Percentiles rank a stretch among this genome's conserved stretches.
phyloP scores from a whole-genome alignment of 2,888 invertebrate genomes.

The Torymus texanus region DNA sequence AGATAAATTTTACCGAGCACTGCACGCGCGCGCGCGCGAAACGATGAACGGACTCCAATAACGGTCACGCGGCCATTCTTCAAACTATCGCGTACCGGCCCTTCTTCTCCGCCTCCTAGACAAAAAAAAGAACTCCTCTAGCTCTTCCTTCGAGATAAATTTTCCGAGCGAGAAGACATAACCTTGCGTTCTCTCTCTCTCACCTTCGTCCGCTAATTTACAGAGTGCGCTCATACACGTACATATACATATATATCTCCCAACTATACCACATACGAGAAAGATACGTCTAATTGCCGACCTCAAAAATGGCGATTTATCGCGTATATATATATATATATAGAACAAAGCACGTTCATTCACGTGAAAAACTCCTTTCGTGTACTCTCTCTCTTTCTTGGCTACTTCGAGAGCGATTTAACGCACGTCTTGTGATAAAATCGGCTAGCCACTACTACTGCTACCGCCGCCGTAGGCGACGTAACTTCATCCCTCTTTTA shows the following conservation, averaged over 20 bases:
- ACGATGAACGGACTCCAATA: no score
- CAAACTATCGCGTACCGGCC: no score
- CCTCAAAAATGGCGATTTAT: conserved; percentile 49
- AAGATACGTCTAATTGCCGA: conserved; percentile 40
- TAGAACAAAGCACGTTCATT: conserved; percentile 17
- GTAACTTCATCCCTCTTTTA: conserved; percentile 72
- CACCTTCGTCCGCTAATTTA: conserved; percentile 27
- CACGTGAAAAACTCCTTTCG: no score
- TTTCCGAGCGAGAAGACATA: not conserved
- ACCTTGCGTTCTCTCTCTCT: not conserved
- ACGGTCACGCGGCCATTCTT: no score
- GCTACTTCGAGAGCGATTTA: conserved; percentile 2
- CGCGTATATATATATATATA: no score
- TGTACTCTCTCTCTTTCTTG: no score
- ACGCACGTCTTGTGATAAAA: conserved; percentile 27
- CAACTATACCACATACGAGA: no score
- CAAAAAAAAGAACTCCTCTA: no score
- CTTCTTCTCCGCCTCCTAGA: no score
- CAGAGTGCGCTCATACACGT: conserved; percentile 15
- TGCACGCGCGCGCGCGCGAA: no score
- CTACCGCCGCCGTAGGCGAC: conserved; percentile 60
- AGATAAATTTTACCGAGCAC: no score
- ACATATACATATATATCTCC: no score
- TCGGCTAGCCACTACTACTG: conserved; percentile 41
- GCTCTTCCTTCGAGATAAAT: not conserved